Percentiles rank a stretch among this genome's conserved stretches.
These are phyloP conservation scores for Drosophila obscura DNA, from an alignment of 1,140 invertebrate species.

Conservation along the genomic window DNA sequence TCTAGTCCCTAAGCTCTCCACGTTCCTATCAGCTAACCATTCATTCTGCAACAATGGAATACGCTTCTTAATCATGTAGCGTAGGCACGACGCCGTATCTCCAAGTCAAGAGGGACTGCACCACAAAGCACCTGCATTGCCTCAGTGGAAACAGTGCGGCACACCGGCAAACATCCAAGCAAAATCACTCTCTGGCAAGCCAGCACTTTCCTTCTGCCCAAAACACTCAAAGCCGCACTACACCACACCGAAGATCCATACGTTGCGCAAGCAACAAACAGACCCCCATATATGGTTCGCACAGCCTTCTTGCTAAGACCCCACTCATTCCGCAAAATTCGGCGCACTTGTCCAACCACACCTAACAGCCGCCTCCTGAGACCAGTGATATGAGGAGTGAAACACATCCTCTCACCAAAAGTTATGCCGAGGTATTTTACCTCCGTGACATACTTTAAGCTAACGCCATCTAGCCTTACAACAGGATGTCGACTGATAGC, in stretches of 20 bases:
- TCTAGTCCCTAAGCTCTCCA: no score
- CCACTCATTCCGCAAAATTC: constrained; percentile 6
- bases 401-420: constrained; percentile 1
- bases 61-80: no score
- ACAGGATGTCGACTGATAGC: no score
- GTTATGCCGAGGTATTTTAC: constrained; percentile 4
- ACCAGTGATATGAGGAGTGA: neutral
- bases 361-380: neutral
- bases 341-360: neutral
- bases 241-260: constrained; percentile 12
- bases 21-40: no score
- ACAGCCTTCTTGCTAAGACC: constrained; percentile 4
- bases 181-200: no score
- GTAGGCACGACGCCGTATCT: no score
- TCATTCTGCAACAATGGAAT: no score
- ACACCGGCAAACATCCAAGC: no score
- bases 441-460: neutral
- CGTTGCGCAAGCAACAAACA: constrained; percentile 12
- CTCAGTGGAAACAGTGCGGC: no score
- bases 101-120: no score
- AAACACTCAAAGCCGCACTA: neutral
- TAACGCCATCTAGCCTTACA: neutral
- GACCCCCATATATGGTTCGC: constrained; percentile 3
- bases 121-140: no score
- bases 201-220: no score